Evolutionary conservation across 2,797 vertebrate species (phyloP).

Genomic region (Neosilurus hyrtlii): DNA sequence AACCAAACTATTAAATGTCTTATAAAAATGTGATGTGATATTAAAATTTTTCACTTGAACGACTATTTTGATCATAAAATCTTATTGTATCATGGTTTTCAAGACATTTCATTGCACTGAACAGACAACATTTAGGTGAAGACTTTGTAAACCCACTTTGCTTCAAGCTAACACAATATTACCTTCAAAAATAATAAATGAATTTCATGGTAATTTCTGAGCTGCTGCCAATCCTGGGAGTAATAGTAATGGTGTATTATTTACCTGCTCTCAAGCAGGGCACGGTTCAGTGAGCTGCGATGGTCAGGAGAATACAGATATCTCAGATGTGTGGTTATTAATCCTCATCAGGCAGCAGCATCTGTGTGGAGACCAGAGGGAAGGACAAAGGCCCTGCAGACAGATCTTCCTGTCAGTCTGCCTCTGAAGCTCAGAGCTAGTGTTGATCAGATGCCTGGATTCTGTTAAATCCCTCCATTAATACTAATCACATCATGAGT

Average conservation of each 20-base stretch:
- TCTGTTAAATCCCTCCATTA: conserved; percentile 17
- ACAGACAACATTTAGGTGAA: background rate
- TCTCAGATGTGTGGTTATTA: conserved; percentile 29
- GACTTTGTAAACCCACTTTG: background rate
- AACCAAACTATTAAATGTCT: too few species aligned
- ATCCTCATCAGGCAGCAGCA: conserved; percentile 35
- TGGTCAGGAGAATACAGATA: conserved; percentile 19
- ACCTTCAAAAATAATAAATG: background rate
- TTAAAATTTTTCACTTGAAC: background rate
- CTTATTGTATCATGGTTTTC: background rate
- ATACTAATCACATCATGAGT: conserved; percentile 21
- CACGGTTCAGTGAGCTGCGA: background rate
- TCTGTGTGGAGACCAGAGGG: background rate
- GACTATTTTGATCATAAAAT: background rate
- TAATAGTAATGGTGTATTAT: background rate
- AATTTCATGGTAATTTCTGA: background rate
- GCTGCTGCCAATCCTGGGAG: background rate
- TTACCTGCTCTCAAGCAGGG: background rate
- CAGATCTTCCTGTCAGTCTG: conserved; percentile 21
- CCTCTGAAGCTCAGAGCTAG: conserved; percentile 8
- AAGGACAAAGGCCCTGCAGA: conserved; percentile 14
- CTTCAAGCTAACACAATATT: background rate
- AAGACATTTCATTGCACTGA: background rate
- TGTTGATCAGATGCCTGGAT: conserved; percentile 13
- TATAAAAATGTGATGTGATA: background rate